Base-by-base conservation (phyloP, 1,140 invertebrate genomes). In the Procambarus clarkii region DNA sequence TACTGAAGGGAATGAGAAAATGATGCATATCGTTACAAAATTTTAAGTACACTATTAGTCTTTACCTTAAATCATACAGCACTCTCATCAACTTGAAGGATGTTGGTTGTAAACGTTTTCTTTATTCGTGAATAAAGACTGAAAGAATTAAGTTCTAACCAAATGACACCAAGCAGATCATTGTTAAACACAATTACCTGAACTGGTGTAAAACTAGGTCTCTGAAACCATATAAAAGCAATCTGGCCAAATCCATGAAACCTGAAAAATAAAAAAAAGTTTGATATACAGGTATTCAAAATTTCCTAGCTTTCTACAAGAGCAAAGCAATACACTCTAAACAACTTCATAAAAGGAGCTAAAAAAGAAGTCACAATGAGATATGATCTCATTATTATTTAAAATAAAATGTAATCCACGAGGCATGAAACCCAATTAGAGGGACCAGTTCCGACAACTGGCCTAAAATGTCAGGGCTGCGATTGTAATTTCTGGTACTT, bases 211-310 rank as follows among this genome's bases (percentile, higher is more conserved):
- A 81, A 81, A 34, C 9, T 64, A 1, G 77, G 86, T 0, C 34
- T 46, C 54, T n/a, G 58, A 80, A 81, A 81, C 58, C 45, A 48
- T 1, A 24, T 4, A 88, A 45, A 71, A n/a, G 86, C 86, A n/a
- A 80, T 74, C 69, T 88, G 86, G 21, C 86, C 86, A 81, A 81
- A 88, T 15, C 86, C 86, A 81, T 88, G 86, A 71, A 80, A 88
- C 69, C 86, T 88, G 86, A 88, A 88, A 88, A 71, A 21, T 15
- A 64, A 58, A 48, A 79, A 50, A 46, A 58, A 34, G 1, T 34
- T 76, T 34, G 64, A 24, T 54, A 54, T 54, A 54, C 50, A 9
- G 50, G 50, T 13, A 54, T 13, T 54, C 8, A 54, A 80, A 44
- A 2, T 2, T 80, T 21, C 11, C 34, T 80, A 13, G 21, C 46